These are phyloP conservation scores for Colletes gigas DNA, from an alignment of 1,140 invertebrate genomes.

Conservation along the genomic window DNA sequence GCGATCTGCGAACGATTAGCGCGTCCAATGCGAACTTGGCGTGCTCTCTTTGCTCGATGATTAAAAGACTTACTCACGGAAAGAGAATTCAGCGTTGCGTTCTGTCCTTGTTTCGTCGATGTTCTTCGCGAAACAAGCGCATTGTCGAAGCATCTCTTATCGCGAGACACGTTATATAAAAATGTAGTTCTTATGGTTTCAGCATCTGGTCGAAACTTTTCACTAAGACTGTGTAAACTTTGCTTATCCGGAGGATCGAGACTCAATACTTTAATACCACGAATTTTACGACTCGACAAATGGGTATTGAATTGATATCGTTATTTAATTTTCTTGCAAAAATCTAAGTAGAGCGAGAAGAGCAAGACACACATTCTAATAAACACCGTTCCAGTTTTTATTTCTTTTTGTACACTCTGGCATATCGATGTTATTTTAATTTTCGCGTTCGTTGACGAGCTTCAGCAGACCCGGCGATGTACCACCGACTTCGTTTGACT, in stretches of 20 bases:
- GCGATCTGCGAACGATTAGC: background rate
- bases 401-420: background rate
- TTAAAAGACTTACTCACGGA: background rate
- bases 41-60: background rate
- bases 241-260: too few species aligned
- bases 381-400: background rate
- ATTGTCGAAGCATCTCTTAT: background rate
- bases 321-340: too few species aligned
- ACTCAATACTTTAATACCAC: too few species aligned
- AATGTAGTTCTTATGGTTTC: background rate
- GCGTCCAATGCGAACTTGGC: background rate
- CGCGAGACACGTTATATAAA: background rate
- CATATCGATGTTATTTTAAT: background rate
- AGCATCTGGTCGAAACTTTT: too few species aligned
- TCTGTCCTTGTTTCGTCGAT: background rate
- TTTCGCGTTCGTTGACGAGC: background rate
- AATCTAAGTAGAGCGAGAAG: too few species aligned
- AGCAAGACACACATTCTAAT: background rate
- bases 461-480: background rate
- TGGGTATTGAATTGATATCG: too few species aligned
- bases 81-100: background rate
- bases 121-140: background rate
- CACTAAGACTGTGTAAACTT: too few species aligned
- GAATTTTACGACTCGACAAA: too few species aligned
- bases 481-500: slow-evolving; percentile 39